phyloP scores from a whole-genome alignment of 2,888 invertebrate species.

The Polyommatus iphigenia region DNA sequence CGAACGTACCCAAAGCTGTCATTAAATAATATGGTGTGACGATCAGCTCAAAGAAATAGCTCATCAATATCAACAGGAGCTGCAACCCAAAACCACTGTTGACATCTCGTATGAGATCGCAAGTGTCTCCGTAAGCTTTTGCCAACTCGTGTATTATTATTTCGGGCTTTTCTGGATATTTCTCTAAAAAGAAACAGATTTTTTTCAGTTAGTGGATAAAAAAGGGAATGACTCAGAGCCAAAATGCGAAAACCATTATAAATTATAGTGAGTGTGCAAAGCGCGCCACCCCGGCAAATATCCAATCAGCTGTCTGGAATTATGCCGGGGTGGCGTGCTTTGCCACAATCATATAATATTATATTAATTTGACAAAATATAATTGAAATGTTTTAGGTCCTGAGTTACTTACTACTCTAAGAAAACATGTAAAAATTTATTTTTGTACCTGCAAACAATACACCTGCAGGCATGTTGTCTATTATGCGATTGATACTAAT shows the following conservation, averaged over 20 bases:
- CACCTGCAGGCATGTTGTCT: neutral
- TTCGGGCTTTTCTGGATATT: neutral
- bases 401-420: no score
- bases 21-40: slow-evolving; percentile 38
- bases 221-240: neutral
- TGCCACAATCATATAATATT: no score
- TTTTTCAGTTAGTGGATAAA: neutral
- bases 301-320: no score
- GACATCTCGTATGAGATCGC: slow-evolving; percentile 37
- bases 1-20: slow-evolving; percentile 31
- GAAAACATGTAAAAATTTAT: no score
- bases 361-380: no score
- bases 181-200: neutral
- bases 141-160: slow-evolving; percentile 28
- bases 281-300: no score
- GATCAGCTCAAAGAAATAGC: slow-evolving; percentile 38
- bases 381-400: no score
- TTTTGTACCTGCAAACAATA: neutral
- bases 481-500: neutral
- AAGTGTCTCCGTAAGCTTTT: slow-evolving; percentile 28
- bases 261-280: no score
- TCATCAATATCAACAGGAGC: slow-evolving; percentile 33
- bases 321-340: no score
- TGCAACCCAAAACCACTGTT: slow-evolving; percentile 29
- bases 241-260: no score